These are phyloP conservation scores for Agrypnia vestita DNA, from an alignment of 1,140 invertebrate species.

Conservation along the genomic window DNA sequence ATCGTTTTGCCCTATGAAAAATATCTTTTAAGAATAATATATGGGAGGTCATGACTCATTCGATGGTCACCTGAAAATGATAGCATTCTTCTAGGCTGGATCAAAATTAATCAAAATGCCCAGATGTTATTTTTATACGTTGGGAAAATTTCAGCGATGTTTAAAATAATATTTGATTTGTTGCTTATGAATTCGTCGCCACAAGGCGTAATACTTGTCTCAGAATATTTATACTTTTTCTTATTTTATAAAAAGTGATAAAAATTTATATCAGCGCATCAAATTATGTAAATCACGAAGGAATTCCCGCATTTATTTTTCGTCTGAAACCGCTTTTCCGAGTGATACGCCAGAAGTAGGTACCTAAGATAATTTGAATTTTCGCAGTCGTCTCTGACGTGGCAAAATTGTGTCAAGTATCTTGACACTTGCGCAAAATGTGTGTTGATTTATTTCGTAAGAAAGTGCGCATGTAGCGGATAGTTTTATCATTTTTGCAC, in stretches of 20 bases:
- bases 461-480: not conserved
- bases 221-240: not conserved
- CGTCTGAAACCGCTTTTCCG: slow-evolving; percentile 18
- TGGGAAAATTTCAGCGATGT: no score
- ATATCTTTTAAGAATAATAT: not conserved
- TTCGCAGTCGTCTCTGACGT: not conserved
- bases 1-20: not conserved
- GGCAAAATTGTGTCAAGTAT: no score
- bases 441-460: not conserved
- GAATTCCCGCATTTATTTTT: slow-evolving; percentile 5
- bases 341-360: not conserved
- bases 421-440: no score
- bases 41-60: not conserved
- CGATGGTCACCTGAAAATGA: not conserved
- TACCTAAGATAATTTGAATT: slow-evolving; percentile 20
- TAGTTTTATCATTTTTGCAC: not conserved
- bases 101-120: no score
- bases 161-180: no score
- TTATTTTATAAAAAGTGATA: slow-evolving; percentile 11
- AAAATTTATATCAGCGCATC: not conserved
- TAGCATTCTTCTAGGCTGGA: not conserved
- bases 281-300: slow-evolving; percentile 22
- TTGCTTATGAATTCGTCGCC: not conserved
- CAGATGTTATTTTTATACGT: no score
- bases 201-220: not conserved